Evolutionary conservation across 2,888 invertebrate species (phyloP), one percentile per base, ranked within the genome.

Genomic region (Andrena bicolor): DNA sequence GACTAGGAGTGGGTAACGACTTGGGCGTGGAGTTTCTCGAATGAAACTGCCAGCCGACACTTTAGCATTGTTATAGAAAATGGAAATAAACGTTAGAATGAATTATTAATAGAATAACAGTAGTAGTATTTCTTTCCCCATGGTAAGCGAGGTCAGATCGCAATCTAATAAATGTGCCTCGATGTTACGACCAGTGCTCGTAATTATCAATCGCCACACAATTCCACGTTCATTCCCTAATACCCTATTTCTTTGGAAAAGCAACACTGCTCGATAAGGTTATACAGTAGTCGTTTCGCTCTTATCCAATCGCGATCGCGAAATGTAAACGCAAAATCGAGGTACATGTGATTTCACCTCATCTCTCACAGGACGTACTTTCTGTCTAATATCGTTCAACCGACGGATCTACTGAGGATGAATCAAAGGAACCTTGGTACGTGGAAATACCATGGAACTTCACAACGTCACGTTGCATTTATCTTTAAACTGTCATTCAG

Each of bases 151-250:
- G 88, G 88, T 77, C 78, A 83, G 88, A 88, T 88, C 73, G 64
- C 83, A 88, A 88, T 88, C 86, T 85, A 88, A 85, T 83, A 86
- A 88, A 85, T 79, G 85, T 76, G 78, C 81, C 77, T 30, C 64
- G 80, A 82, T 80, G 53, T 70, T 61, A 68, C 48, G 66, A 70
- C 65, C 70, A 49, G 60, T 86, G 80, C 79, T 83, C 86, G 76
- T 84, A 87, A 87, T 88, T 86, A 86, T 85, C 82, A 63, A 56
- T 63, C 23, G 68, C 73, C 69, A 68, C 76, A 69, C 66, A 68
- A 83, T 83, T 80, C 81, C 79, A 65, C 70, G 78, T 71, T 76
- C 74, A 76, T 82, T 84, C 76, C 78, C 80, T 76, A 83, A 82
- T 73, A 82, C 75, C 64, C 65, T 74, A 84, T 84, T 75, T 69